Percentiles rank a stretch among this genome's conserved stretches.
phyloP scores from a whole-genome alignment of 2,113 vertebrate genomes.

The Collichthys lucidus region DNA sequence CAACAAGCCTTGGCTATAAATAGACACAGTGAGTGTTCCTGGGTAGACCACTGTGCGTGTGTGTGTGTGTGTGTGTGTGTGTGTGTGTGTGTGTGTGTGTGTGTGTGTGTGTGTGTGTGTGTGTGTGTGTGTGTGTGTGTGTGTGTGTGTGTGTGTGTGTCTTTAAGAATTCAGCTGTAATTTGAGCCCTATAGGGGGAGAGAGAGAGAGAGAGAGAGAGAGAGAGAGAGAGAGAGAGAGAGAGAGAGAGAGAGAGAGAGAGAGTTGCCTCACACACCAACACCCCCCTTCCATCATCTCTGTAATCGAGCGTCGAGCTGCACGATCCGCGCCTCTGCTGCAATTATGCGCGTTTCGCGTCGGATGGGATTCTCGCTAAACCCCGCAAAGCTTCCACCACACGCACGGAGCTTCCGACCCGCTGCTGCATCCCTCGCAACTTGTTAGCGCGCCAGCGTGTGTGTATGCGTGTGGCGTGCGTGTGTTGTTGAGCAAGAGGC shows the following conservation, averaged over 20 bases:
- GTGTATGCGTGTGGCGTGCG: neutral
- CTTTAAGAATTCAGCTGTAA: constrained; percentile 83
- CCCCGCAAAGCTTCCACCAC: constrained; percentile 7
- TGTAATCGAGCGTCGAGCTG: constrained; percentile 71
- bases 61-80: neutral
- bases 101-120: too few species aligned
- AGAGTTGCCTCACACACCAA: constrained; percentile 15
- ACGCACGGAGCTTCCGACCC: neutral
- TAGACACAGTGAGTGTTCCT: constrained; percentile 39
- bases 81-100: constrained; percentile 10
- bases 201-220: constrained; percentile 28
- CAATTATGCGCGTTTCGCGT: constrained; percentile 53
- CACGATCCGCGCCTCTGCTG: constrained; percentile 54
- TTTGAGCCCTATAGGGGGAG: constrained; percentile 53
- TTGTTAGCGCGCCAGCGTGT: constrained; percentile 25
- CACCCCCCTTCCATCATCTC: constrained; percentile 16
- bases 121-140: too few species aligned
- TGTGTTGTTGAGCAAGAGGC: constrained; percentile 27
- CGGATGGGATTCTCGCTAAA: constrained; percentile 38
- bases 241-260: constrained; percentile 5
- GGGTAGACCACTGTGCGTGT: constrained; percentile 4
- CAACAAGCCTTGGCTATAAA: constrained; percentile 55
- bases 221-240: too few species aligned
- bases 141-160: too few species aligned
- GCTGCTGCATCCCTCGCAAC: neutral